A percentile compares a stretch with the other conserved stretches of the same genome.
Evolutionary conservation across 2,113 vertebrate species (phyloP).

Genomic region (Mixornis gularis): DNA sequence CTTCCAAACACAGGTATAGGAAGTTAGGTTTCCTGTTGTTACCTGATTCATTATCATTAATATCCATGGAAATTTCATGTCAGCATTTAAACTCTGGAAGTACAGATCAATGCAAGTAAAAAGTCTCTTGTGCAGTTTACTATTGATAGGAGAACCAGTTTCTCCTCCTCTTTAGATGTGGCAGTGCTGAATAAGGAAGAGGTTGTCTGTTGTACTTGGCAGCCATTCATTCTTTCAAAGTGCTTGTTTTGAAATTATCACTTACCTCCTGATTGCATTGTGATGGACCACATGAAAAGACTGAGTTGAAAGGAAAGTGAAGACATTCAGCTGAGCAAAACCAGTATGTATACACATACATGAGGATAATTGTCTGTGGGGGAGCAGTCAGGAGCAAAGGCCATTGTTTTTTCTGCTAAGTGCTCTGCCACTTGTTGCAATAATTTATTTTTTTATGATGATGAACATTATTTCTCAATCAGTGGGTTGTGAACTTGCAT

Average conservation of each 20-base stretch:
- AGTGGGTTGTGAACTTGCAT: neutral
- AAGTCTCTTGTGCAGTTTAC: neutral
- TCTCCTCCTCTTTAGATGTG: neutral
- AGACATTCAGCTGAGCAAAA: neutral
- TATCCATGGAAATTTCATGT: neutral
- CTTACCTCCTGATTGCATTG: neutral
- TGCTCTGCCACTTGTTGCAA: neutral
- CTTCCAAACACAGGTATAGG: neutral
- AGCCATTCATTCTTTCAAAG: neutral
- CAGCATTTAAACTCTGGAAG: neutral
- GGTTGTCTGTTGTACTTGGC: neutral
- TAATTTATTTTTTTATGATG: neutral
- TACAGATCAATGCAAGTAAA: neutral
- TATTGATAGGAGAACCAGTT: neutral
- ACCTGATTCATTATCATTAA: neutral
- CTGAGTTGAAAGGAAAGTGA: neutral
- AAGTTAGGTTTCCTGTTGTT: neutral
- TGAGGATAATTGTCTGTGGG: neutral
- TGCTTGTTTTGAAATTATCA: neutral
- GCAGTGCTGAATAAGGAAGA: neutral
- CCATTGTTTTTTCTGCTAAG: neutral
- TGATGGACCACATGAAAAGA: neutral
- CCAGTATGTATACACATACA: neutral
- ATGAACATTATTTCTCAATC: slow-evolving; percentile 18
- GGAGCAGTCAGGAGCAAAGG: neutral